These are phyloP conservation scores for Melanerpes aurifrons DNA, from an alignment of 2,113 vertebrate species.

Conservation along the genomic window DNA sequence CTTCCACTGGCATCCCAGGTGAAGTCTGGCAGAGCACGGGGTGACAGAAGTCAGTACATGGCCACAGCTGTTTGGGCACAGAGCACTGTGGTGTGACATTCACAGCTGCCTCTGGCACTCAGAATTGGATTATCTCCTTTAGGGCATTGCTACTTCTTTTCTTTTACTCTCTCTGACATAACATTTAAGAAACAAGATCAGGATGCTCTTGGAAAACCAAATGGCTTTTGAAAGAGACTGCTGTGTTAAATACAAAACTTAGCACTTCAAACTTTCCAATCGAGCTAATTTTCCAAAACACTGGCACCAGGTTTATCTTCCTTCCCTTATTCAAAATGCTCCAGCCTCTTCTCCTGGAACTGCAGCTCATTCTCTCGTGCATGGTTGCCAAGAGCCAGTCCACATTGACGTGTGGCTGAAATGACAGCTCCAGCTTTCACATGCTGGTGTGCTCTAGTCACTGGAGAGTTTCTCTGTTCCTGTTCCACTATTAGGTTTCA, in stretches of 20 bases:
- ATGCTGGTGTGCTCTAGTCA: constrained; percentile 45
- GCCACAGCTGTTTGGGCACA: background rate
- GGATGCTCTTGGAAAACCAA: background rate
- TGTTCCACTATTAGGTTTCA: constrained; percentile 72
- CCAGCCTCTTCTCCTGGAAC: constrained; percentile 7
- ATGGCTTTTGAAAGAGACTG: background rate
- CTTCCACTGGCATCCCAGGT: background rate
- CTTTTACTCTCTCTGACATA: background rate
- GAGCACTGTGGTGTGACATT: background rate
- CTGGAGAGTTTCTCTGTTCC: constrained; percentile 76
- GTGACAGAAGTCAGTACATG: background rate
- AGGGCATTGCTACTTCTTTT: background rate
- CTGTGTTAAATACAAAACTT: background rate
- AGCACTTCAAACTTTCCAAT: background rate
- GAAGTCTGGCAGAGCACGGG: background rate
- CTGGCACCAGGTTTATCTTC: background rate
- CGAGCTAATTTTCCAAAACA: background rate
- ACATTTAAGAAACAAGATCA: background rate
- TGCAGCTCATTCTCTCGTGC: background rate
- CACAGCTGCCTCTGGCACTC: background rate
- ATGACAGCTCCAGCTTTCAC: constrained; percentile 76
- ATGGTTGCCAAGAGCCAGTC: background rate
- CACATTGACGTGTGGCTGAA: background rate
- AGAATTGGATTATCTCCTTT: background rate
- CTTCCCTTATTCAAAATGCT: background rate